phyloP scores from a whole-genome alignment of 2,113 vertebrate species.

The Mormyrus lacerda region DNA sequence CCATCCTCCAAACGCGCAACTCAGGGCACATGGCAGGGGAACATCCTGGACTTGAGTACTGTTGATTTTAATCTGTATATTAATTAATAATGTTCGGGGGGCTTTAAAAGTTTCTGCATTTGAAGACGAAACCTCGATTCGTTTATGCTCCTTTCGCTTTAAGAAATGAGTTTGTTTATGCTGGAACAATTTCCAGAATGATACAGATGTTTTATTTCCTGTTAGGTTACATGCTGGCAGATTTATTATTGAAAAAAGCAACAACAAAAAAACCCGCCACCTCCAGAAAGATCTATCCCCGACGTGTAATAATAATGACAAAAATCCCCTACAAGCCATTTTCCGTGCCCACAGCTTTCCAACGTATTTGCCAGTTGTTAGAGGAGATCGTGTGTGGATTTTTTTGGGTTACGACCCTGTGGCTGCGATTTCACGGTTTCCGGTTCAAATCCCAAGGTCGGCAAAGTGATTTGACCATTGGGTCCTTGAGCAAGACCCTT shows the following conservation, averaged over 20 bases:
- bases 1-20: neutral
- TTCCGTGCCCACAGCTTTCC: neutral
- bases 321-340: neutral
- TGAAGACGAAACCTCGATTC: neutral
- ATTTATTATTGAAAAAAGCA: neutral
- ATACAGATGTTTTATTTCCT: neutral
- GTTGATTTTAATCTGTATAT: neutral
- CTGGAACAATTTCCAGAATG: neutral
- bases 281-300: neutral
- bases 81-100: neutral
- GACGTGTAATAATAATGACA: neutral
- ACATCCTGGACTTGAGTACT: neutral
- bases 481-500: neutral
- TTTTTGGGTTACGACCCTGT: neutral
- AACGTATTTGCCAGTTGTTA: neutral
- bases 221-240: neutral
- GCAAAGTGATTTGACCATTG: neutral
- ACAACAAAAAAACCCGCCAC: neutral
- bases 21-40: neutral
- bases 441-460: neutral
- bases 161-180: neutral
- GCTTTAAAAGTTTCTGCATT: neutral
- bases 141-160: neutral
- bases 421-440: neutral
- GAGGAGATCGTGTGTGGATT: neutral